phyloP scores from a whole-genome alignment of 2,113 vertebrate species.

The Melanerpes formicivorus region DNA sequence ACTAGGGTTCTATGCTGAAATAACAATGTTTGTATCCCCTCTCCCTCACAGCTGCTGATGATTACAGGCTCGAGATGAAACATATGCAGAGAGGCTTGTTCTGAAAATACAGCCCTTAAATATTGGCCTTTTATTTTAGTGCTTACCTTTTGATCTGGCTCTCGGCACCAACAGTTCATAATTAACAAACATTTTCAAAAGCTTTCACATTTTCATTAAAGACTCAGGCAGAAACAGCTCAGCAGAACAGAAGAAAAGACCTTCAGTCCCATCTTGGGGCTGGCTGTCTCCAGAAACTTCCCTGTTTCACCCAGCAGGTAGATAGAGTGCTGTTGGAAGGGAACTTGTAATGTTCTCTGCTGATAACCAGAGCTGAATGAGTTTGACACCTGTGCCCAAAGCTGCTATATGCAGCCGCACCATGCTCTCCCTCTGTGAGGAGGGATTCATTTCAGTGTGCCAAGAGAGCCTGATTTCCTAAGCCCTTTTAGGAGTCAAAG shows the following conservation, averaged over 20 bases:
- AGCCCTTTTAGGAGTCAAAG: background rate
- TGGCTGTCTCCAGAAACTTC: background rate
- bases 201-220: background rate
- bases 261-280: rapidly evolving
- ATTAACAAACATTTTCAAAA: background rate
- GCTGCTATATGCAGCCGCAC: rapidly evolving
- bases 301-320: background rate
- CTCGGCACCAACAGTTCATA: background rate
- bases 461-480: background rate
- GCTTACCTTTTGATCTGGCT: background rate
- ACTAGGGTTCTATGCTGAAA: background rate
- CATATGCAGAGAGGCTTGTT: background rate
- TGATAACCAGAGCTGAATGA: background rate
- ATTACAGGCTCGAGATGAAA: background rate
- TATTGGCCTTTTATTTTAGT: background rate
- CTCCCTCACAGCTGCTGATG: background rate
- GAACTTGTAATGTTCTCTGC: background rate
- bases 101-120: background rate
- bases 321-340: background rate
- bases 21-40: background rate
- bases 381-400: background rate
- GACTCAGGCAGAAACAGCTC: background rate
- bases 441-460: background rate
- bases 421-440: rapidly evolving
- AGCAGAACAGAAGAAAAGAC: background rate